These are phyloP conservation scores for Colostygia pectinataria DNA, from an alignment of 2,888 invertebrate genomes.

Conservation along the genomic window DNA sequence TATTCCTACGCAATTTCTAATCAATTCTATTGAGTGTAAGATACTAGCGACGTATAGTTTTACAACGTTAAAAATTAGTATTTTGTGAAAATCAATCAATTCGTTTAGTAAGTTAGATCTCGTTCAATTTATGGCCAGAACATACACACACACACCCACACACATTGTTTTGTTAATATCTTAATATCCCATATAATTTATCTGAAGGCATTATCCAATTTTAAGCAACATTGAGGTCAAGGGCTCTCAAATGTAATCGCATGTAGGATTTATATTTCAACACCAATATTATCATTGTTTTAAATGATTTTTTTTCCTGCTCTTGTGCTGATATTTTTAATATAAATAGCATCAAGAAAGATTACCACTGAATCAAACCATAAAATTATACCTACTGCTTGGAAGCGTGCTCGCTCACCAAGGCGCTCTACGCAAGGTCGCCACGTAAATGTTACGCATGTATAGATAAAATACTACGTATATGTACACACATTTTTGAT, in stretches of 20 bases:
- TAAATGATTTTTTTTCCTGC: conserved; percentile 2
- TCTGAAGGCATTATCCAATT: neutral
- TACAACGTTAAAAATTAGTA: too few species aligned
- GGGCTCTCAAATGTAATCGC: neutral
- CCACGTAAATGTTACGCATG: conserved; percentile 8
- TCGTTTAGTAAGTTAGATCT: too few species aligned
- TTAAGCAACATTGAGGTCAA: neutral
- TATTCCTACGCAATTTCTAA: neutral
- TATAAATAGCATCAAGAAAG: conserved; percentile 5
- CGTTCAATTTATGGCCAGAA: too few species aligned
- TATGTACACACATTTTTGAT: conserved; percentile 17
- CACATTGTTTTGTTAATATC: neutral
- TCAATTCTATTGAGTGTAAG: neutral
- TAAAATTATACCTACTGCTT: conserved; percentile 4
- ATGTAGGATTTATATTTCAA: neutral
- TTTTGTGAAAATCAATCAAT: too few species aligned
- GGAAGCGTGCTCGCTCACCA: conserved; percentile 8
- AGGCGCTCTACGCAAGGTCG: conserved; percentile 15
- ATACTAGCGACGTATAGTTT: too few species aligned
- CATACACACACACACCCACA: neutral
- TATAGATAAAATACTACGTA: neutral
- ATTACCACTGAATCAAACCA: conserved; percentile 3
- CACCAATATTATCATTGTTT: conserved; percentile 7
- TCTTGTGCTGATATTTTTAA: neutral
- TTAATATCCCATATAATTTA: neutral